phyloP scores from a whole-genome alignment of 1,140 invertebrate genomes.

The Colletes gigas region DNA sequence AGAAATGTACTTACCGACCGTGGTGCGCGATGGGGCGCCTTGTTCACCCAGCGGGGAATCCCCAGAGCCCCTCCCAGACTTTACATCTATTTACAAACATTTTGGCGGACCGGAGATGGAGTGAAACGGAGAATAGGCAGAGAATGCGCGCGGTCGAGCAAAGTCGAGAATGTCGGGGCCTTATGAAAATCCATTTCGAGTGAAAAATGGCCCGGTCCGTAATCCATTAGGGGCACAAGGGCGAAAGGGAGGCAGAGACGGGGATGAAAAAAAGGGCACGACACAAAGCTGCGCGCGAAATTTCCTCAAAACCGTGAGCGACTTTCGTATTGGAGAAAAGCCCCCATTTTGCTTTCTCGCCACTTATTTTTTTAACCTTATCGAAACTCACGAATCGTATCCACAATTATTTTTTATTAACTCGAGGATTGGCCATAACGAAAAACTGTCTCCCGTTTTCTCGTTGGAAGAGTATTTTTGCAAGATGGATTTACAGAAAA shows the following conservation, averaged over 20 bases:
- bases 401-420: no score
- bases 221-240: slow-evolving; percentile 68
- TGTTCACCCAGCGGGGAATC: slow-evolving; percentile 73
- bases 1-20: slow-evolving; percentile 64
- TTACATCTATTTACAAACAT: slow-evolving; percentile 79
- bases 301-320: slow-evolving; percentile 29
- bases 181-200: slow-evolving; percentile 73
- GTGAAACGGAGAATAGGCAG: slow-evolving; percentile 49
- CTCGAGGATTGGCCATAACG: no score
- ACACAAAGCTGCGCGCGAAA: slow-evolving; percentile 24
- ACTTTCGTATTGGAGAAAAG: background rate
- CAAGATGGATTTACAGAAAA: no score
- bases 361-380: no score
- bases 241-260: slow-evolving; percentile 15
- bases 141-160: slow-evolving; percentile 54
- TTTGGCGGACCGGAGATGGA: slow-evolving; percentile 70
- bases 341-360: no score
- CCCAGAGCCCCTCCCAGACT: slow-evolving; percentile 72
- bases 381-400: no score
- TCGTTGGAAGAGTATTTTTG: no score
- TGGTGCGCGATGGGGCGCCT: slow-evolving; percentile 72
- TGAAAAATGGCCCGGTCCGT: slow-evolving; percentile 71
- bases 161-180: slow-evolving; percentile 63
- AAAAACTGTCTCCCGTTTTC: no score
- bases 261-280: slow-evolving; percentile 23